phyloP scores from a whole-genome alignment of 2,113 vertebrate genomes.

The Harpagus bidentatus region DNA sequence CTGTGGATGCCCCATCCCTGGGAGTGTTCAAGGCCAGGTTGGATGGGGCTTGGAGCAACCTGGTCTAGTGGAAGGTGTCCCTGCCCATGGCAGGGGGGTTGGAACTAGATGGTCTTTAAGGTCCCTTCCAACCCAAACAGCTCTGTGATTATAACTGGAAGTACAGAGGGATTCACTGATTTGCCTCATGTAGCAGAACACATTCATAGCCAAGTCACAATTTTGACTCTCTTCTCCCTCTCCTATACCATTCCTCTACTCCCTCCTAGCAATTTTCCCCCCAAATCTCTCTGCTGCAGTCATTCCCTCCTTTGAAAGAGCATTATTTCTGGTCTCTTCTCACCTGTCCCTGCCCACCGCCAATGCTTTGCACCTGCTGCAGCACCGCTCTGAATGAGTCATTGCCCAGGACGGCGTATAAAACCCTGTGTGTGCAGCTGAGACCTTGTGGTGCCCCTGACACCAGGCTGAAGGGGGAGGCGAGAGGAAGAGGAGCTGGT shows the following conservation, averaged over 20 bases:
- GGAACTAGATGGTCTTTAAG: too few species aligned
- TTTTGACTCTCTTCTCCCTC: neutral
- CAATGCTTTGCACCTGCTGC: neutral
- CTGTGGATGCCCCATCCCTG: neutral
- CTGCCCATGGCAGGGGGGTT: too few species aligned
- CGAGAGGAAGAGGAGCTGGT: accelerated
- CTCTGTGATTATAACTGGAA: neutral
- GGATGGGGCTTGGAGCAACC: too few species aligned
- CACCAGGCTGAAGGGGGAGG: accelerated
- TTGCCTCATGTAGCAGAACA: accelerated
- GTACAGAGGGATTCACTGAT: neutral
- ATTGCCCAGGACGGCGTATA: neutral
- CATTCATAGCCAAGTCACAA: neutral
- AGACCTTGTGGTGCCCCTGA: accelerated
- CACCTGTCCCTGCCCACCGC: neutral
- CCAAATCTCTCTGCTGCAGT: neutral
- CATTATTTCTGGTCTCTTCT: neutral
- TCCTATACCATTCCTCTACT: too few species aligned
- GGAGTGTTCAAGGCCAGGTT: too few species aligned
- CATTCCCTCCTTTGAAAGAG: neutral
- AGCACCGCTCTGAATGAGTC: neutral
- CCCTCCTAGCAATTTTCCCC: neutral
- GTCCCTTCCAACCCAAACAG: too few species aligned
- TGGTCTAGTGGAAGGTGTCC: too few species aligned
- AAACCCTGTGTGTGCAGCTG: neutral